A percentile compares a stretch with the other conserved stretches of the same genome.
Evolutionary conservation across 2,113 vertebrate genomes (phyloP).

Genomic region (Phyllopteryx taeniolatus): DNA sequence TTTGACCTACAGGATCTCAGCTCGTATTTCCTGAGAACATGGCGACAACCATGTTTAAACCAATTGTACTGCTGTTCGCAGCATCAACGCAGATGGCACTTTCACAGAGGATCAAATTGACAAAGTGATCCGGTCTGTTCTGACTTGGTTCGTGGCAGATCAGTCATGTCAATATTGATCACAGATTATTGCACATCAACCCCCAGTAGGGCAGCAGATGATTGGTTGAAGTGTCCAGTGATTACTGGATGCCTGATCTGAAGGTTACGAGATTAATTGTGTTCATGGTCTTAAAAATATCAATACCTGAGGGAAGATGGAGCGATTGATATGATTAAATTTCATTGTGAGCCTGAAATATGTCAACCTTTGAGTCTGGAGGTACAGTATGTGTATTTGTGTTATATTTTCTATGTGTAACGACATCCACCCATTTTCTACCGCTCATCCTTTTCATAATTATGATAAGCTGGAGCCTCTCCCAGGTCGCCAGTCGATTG

Average conservation of each 20-base stretch:
- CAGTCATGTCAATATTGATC: not conserved
- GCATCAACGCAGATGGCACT: conserved; percentile 39
- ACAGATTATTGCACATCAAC: not conserved
- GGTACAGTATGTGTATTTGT: not conserved
- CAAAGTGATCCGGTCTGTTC: not conserved
- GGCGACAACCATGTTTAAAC: conserved; percentile 43
- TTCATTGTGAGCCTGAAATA: not conserved
- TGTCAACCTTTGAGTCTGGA: not conserved
- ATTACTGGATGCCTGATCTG: not conserved
- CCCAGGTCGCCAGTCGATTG: not conserved
- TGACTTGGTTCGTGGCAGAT: not conserved
- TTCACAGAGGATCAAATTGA: not conserved
- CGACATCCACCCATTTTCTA: not conserved
- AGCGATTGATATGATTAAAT: not conserved
- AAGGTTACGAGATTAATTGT: not conserved
- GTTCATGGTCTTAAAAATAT: not conserved
- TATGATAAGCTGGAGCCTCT: not conserved
- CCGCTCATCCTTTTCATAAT: not conserved
- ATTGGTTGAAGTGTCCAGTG: not conserved
- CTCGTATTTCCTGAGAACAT: conserved; percentile 58
- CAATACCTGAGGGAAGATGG: not conserved
- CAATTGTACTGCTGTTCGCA: conserved; percentile 26
- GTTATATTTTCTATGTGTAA: not conserved
- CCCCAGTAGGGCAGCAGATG: not conserved
- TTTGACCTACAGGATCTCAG: conserved; percentile 49